Conservation (phyloP, 2,113 vertebrate species). For the Psophia crepitans region DNA sequence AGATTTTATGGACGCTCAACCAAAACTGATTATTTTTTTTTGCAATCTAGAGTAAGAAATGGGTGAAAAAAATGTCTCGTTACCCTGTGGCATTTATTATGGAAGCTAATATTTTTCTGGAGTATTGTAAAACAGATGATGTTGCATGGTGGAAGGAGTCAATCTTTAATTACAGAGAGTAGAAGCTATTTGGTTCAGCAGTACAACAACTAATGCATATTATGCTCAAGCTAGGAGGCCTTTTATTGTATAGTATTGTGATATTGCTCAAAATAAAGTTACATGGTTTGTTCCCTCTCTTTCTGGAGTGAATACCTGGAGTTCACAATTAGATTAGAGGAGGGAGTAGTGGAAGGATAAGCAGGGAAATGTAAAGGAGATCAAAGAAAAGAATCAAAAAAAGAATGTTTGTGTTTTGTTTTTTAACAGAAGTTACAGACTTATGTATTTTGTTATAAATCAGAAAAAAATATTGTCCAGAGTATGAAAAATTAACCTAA, state of each 20-base stretch:
- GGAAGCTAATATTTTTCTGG: neutral
- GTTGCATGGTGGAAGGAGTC: neutral
- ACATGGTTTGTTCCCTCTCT: neutral
- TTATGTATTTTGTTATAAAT: neutral
- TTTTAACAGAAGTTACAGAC: neutral
- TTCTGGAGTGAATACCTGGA: neutral
- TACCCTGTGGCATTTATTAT: neutral
- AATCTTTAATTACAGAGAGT: neutral
- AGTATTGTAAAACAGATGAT: neutral
- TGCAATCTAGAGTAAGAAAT: neutral
- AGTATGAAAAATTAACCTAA: neutral
- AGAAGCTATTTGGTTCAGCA: neutral
- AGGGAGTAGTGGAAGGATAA: neutral
- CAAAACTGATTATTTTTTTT: neutral
- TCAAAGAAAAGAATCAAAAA: neutral
- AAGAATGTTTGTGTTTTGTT: neutral
- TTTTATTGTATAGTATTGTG: neutral
- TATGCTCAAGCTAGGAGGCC: neutral
- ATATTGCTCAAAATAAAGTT: neutral
- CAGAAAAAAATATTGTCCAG: neutral
- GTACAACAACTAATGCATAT: accelerated
- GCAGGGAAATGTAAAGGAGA: neutral
- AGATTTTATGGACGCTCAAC: neutral
- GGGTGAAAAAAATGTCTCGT: neutral
- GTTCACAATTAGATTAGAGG: neutral